Evolutionary conservation across 2,888 invertebrate species (phyloP).

Genomic region (Periphyllus acericola): DNA sequence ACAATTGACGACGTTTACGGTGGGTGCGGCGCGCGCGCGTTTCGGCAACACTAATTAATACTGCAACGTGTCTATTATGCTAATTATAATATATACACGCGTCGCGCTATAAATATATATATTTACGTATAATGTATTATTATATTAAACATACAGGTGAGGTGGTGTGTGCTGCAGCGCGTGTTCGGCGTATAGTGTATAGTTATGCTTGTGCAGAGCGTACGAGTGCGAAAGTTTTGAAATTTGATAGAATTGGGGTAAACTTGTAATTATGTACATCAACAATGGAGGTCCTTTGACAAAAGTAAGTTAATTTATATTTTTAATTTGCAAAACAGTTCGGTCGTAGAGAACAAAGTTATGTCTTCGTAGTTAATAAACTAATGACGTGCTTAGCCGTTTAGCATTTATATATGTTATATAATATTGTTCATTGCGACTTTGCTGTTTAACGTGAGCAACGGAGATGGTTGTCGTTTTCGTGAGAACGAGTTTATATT

Average conservation of each 20-base stretch:
- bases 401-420: not conserved
- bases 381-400: not conserved
- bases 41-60: not conserved
- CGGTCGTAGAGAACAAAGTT: not conserved
- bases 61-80: not conserved
- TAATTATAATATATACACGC: not conserved
- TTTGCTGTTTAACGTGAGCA: not conserved
- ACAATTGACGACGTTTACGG: not conserved
- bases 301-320: not conserved
- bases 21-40: not conserved
- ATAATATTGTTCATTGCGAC: not conserved
- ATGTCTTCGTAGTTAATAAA: not conserved
- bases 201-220: no score
- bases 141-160: no score
- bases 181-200: no score
- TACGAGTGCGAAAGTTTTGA: not conserved
- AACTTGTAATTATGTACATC: constrained; percentile 16
- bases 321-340: constrained; percentile 23
- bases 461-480: no score
- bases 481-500: no score
- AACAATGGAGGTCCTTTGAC: constrained; percentile 4
- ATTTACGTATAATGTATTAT: no score
- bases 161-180: no score
- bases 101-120: no score
- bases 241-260: not conserved